Conservation (phyloP, 2,888 invertebrate genomes). For the Mamestra brassicae region DNA sequence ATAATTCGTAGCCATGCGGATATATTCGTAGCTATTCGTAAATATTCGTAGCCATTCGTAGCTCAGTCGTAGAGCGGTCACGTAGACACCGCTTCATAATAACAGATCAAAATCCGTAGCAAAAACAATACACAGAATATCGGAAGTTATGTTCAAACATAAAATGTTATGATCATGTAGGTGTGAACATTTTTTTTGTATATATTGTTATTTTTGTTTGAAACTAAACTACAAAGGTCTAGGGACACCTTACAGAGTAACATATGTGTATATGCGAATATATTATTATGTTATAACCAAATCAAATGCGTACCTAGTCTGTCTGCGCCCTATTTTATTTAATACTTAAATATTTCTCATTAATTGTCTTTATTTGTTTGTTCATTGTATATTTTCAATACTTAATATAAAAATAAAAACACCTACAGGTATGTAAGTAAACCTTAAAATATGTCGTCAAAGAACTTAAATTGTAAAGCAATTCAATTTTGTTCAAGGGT, state of each 20-base stretch:
- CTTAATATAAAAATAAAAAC: no score
- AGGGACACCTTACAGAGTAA: not conserved
- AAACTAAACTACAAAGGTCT: not conserved
- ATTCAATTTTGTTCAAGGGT: not conserved
- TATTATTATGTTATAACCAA: no score
- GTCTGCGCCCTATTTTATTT: no score
- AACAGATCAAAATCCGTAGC: constrained; percentile 45
- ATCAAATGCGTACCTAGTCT: no score
- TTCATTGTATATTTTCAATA: no score
- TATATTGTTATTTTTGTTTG: constrained; percentile 22
- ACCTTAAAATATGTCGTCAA: no score
- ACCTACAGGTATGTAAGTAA: no score
- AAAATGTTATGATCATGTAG: constrained; percentile 2
- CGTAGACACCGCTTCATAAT: constrained; percentile 52
- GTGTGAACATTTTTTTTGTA: not conserved
- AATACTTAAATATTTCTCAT: no score
- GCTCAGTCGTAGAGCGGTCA: constrained; percentile 36
- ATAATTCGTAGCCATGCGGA: constrained; percentile 18
- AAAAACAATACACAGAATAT: constrained; percentile 46
- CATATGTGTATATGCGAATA: no score
- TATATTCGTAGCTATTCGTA: not conserved
- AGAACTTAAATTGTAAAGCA: not conserved
- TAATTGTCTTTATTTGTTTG: no score
- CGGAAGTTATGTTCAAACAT: constrained; percentile 2
- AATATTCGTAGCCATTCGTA: constrained; percentile 13